Base-by-base conservation (phyloP, 2,113 vertebrate genomes). In the Laticauda laticaudata region DNA sequence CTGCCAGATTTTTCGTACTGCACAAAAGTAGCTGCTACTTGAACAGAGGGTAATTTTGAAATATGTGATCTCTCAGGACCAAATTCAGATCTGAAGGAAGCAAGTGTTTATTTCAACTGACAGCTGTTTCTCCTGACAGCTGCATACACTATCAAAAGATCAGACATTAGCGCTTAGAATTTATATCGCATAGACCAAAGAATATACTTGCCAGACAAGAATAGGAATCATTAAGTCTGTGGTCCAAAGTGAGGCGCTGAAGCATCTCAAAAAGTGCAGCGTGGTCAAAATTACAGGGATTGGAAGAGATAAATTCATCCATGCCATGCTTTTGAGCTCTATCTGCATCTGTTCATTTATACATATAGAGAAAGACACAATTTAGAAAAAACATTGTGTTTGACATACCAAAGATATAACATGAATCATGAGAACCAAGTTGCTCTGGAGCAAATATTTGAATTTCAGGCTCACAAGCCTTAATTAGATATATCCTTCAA, bases 301-400 rank as follows among this genome's bases (percentile, higher is more conserved):
- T 99, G 95, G 99, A 99, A 93, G 99, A 99, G 98, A 99, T 99
- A 97, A 99, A 99, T 98, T 99, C 99, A 96, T 99, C 99, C 99
- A 99, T 99, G 96, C 99, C 99, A 95, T 99, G 99, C 95, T 99
- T 99, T 98, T 99, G 99, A 94, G 99, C 99, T 97, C 99, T 99
- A 98, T 99, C 99, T 97, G 99, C 99, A 97, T 99, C 99, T 99
- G 98, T 99, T 98, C 98, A 95, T 98, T 98, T 99, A 98, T 97
- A 99, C 98, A 99, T 98, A 98, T 98, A 98, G 98, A 98, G 98
- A 98, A 98, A 98, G 98, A 98, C 97, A 98, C 95, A 98, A 97
- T 98, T 98, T 98, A 99, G 98, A 98, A 97, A 98, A 97, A 98
- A 97, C 96, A 98, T 97, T 97, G 97, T 96, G 96, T 97, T 96